These are phyloP conservation scores for Synanthedon tipuliformis DNA, from an alignment of 2,888 invertebrate genomes.

Conservation along the genomic window DNA sequence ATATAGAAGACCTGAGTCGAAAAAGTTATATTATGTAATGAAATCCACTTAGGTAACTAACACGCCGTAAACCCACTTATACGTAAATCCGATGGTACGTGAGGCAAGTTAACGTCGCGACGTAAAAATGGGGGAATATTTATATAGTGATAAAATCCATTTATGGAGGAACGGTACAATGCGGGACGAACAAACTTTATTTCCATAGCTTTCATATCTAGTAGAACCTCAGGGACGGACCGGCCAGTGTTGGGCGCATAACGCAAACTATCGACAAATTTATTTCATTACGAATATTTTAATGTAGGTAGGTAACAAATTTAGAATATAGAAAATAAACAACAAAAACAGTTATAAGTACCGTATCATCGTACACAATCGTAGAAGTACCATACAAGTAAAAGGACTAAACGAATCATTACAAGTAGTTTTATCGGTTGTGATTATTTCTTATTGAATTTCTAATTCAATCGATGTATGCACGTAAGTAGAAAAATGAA, in stretches of 20 bases:
- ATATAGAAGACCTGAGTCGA: too few relatives aligned
- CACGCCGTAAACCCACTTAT: neutral
- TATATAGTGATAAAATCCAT: slow-evolving; percentile 67
- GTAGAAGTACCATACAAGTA: too few relatives aligned
- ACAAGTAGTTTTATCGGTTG: too few relatives aligned
- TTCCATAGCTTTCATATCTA: slow-evolving; percentile 61
- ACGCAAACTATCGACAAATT: neutral
- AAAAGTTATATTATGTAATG: too few relatives aligned
- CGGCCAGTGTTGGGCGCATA: slow-evolving; percentile 19
- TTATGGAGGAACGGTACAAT: slow-evolving; percentile 55
- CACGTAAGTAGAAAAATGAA: too few relatives aligned
- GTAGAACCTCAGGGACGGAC: slow-evolving; percentile 15
- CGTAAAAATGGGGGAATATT: slow-evolving; percentile 9
- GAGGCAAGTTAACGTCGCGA: slow-evolving; percentile 2
- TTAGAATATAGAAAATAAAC: too few relatives aligned
- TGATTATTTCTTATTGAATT: too few relatives aligned
- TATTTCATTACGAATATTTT: neutral
- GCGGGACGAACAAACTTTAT: slow-evolving; percentile 60
- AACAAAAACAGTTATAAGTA: too few relatives aligned
- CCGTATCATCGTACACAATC: too few relatives aligned
- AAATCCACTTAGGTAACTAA: neutral
- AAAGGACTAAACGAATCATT: too few relatives aligned
- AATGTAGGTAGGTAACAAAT: too few relatives aligned
- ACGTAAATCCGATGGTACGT: slow-evolving; percentile 1
- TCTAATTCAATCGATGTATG: too few relatives aligned